Percentiles rank a stretch among this genome's conserved stretches.
Evolutionary conservation across 2,888 invertebrate species (phyloP).

Genomic region (Stictocephala bisonia): DNA sequence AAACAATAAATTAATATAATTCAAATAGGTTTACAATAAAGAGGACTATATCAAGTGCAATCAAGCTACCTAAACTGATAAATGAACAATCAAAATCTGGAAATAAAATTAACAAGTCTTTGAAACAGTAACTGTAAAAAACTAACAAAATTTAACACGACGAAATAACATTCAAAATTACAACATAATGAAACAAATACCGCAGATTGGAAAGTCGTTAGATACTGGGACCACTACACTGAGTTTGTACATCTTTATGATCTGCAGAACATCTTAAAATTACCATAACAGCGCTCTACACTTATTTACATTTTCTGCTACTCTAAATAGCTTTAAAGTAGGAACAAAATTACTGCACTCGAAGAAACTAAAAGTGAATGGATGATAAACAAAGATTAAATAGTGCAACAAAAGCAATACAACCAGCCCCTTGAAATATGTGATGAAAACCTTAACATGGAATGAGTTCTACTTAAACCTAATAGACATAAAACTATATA

Average conservation of each 20-base stretch:
- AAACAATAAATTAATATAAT: too few relatives aligned
- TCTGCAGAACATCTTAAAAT: slow-evolving; percentile 25
- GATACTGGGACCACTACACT: too few relatives aligned
- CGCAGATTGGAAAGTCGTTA: too few relatives aligned
- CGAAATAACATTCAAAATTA: too few relatives aligned
- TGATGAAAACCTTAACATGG: slow-evolving; percentile 26
- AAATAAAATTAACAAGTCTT: too few relatives aligned
- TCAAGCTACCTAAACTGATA: too few relatives aligned
- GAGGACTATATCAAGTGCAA: too few relatives aligned
- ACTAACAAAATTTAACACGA: too few relatives aligned
- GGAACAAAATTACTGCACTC: slow-evolving; percentile 39
- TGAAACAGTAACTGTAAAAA: too few relatives aligned
- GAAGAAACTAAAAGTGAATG: slow-evolving; percentile 1
- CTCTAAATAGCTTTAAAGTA: slow-evolving; percentile 40
- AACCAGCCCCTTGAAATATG: slow-evolving; percentile 9
- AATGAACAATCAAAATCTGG: too few relatives aligned
- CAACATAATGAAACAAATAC: too few relatives aligned
- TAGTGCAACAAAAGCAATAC: slow-evolving; percentile 38
- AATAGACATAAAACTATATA: slow-evolving; percentile 13
- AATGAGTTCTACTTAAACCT: slow-evolving; percentile 28
- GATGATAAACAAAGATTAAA: slow-evolving; percentile 15
- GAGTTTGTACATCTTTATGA: slow-evolving; percentile 26
- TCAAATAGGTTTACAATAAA: too few relatives aligned
- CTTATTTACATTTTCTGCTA: slow-evolving; percentile 32
- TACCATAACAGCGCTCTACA: slow-evolving; percentile 30